A percentile compares a stretch with the other conserved stretches of the same genome.
These are phyloP conservation scores for Heliornis fulica DNA, from an alignment of 2,113 vertebrate species.

Conservation along the genomic window DNA sequence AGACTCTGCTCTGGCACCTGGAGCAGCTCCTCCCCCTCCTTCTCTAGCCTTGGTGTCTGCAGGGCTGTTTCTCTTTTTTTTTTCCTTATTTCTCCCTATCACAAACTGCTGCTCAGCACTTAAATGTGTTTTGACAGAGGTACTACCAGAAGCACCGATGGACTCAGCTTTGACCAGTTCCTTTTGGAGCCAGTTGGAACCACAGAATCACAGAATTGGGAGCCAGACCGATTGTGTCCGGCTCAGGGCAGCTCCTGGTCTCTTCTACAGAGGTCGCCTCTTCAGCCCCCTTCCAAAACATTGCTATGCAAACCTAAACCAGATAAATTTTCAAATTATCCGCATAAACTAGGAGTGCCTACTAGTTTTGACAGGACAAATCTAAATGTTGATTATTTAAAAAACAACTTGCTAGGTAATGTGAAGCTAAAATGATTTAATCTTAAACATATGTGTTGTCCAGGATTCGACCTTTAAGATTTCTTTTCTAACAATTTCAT, in stretches of 20 bases:
- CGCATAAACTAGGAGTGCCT: background rate
- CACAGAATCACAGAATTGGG: too few species aligned
- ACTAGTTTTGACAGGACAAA: background rate
- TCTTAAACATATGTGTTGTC: background rate
- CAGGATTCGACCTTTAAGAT: background rate
- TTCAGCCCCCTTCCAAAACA: background rate
- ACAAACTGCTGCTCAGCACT: background rate
- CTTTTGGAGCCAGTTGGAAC: background rate
- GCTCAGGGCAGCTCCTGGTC: background rate
- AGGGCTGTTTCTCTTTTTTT: background rate
- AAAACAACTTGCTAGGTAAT: background rate
- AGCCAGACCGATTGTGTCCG: rapidly evolving
- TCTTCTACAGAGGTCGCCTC: background rate
- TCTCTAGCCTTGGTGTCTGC: background rate
- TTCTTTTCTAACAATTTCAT: background rate
- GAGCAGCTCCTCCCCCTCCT: background rate
- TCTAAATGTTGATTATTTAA: background rate
- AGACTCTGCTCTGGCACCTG: background rate
- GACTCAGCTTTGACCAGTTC: background rate
- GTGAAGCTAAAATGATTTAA: background rate
- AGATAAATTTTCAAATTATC: background rate
- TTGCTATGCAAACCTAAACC: background rate
- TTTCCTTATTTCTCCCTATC: background rate
- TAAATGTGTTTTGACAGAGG: background rate
- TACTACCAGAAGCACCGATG: background rate